Base-by-base conservation (phyloP, 2,888 invertebrate species). In the Ligdia adustata region DNA sequence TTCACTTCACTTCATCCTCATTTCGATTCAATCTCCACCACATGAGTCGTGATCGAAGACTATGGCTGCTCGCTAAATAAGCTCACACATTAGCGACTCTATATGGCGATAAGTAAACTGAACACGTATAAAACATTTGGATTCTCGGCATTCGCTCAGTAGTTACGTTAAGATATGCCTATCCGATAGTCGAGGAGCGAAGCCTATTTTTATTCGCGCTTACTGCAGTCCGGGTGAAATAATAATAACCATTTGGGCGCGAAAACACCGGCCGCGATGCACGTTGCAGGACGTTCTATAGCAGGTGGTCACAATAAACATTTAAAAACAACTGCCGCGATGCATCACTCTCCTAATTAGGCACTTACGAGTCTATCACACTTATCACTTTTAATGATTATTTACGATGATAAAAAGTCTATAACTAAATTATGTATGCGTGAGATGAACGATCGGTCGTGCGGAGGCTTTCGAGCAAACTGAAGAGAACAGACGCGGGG, bases 81-180 rank as follows among this genome's bases (percentile, higher is more conserved):
- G 79, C 75, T 78, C 52, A 60, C 61, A 57, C 77, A 72, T 73
- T 60, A 74, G 69, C 76, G 62, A 72, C 77, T 71, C 62, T 75
- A 70, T 75, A 83, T 55, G 76, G 82, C 75, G 79, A 87, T 87
- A 86, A 75, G 80, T 81, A 88, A 74, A 63, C 88, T 52, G 68
- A 69, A 72, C 90, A 88, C 90, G 89, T 85, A 73, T 70, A 74
- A 74, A 73, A 79, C 75, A 76, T 83, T 83, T 64, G 69, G 2
- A 85, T 85, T 79, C 75, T 57, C 69, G 69, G 62, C 62, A 52
- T 50, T 69, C 60, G 61, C 46, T 47, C 46, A n/a, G n/a, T n/a
- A n/a, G n/a, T n/a, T 47, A 75, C 75, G 75, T 63, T 57, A 29
- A 75, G 58, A 62, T 79, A 81, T 79, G 72, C 60, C 64, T 61